Conservation (phyloP, 2,113 vertebrate species). For the Calonectris borealis region DNA sequence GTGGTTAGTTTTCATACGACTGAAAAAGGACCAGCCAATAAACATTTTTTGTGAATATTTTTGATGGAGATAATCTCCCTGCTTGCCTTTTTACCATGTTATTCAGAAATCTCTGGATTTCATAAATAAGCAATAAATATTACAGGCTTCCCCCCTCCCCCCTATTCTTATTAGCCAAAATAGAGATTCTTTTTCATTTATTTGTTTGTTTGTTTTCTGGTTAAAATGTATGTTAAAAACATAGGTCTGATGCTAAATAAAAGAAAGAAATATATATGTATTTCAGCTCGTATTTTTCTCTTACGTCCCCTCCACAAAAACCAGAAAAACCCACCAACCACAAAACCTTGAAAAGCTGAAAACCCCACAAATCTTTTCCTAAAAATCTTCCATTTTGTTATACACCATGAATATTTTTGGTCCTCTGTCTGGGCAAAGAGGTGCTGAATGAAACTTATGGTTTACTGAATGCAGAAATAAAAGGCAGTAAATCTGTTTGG, state of each 20-base stretch:
- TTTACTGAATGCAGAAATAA: background rate
- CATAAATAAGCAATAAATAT: background rate
- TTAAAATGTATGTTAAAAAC: background rate
- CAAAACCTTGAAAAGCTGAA: background rate
- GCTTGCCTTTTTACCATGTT: background rate
- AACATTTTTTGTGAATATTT: background rate
- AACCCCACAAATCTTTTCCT: background rate
- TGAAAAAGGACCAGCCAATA: background rate
- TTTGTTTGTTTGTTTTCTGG: background rate
- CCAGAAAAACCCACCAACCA: background rate
- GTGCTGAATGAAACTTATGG: background rate
- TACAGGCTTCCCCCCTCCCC: background rate
- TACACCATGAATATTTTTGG: background rate
- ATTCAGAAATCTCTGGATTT: background rate
- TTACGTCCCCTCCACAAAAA: background rate
- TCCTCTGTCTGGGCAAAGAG: background rate
- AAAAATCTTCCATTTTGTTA: fast-evolving
- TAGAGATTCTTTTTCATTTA: background rate
- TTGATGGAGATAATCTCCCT: background rate
- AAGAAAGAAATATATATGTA: background rate
- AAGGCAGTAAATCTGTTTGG: background rate
- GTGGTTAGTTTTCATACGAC: background rate
- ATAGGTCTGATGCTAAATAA: background rate
- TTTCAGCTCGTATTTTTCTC: background rate
- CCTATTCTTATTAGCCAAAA: background rate